Percentiles rank a stretch among this genome's conserved stretches.
Conservation (phyloP, 2,113 vertebrate genomes). For the Mus pahari region DNA sequence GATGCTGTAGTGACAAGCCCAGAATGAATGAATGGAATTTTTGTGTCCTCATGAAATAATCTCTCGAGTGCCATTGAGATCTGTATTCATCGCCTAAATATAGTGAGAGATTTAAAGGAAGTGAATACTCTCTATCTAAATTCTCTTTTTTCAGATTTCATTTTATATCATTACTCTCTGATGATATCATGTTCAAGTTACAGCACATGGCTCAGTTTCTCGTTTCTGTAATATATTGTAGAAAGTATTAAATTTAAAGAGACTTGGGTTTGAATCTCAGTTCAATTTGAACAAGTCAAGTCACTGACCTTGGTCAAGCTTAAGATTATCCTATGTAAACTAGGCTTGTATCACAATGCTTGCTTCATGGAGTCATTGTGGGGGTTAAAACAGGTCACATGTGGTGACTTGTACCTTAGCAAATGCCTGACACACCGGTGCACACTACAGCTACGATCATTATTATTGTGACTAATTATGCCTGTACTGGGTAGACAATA, state of each 20-base stretch:
- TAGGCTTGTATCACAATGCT: not conserved
- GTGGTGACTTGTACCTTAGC: not conserved
- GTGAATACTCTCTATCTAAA: not conserved
- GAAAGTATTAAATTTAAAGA: not conserved
- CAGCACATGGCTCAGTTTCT: not conserved
- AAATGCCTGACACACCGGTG: not conserved
- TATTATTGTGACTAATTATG: not conserved
- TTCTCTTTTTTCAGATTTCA: not conserved
- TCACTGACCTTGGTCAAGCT: not conserved
- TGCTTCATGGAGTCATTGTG: not conserved
- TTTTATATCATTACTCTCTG: not conserved
- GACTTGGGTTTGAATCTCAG: conserved; percentile 18
- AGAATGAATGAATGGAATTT: not conserved
- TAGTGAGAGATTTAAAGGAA: not conserved
- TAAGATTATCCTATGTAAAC: conserved; percentile 17
- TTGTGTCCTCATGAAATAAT: not conserved
- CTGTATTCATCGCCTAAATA: not conserved
- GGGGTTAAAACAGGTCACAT: not conserved
- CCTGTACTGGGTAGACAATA: not conserved
- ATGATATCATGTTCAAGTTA: not conserved
- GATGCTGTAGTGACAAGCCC: not conserved
- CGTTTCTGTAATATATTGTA: not conserved
- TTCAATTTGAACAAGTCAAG: conserved; percentile 18
- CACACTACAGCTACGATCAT: not conserved
- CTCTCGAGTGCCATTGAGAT: not conserved